phyloP scores from a whole-genome alignment of 1,140 invertebrate species.

The Diachasmimorpha longicaudata region DNA sequence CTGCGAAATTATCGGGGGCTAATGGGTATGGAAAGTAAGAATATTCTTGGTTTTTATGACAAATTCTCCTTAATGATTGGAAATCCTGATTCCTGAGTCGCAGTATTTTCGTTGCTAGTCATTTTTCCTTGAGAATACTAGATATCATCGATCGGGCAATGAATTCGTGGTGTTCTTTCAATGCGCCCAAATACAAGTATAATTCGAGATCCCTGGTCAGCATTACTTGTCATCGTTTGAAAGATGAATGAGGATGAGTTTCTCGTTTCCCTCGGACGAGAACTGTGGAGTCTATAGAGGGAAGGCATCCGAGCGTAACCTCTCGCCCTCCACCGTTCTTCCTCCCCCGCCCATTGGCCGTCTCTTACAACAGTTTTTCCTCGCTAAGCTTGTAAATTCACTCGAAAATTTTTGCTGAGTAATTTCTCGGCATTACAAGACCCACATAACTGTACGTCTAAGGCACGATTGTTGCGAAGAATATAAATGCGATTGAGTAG shows the following conservation, averaged over 20 bases:
- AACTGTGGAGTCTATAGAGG: not conserved
- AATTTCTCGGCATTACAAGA: constrained; percentile 51
- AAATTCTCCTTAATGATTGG: too few species aligned
- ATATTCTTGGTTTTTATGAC: too few species aligned
- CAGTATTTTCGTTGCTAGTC: too few species aligned
- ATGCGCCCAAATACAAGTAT: too few species aligned
- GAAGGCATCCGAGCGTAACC: constrained; percentile 11
- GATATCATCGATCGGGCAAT: too few species aligned
- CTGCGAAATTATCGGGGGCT: too few species aligned
- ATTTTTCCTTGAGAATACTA: too few species aligned
- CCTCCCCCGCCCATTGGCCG: too few species aligned
- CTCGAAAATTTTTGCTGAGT: constrained; percentile 42
- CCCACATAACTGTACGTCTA: constrained; percentile 4
- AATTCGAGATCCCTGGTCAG: constrained; percentile 41
- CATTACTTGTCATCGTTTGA: constrained; percentile 49
- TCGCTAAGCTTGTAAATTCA: constrained; percentile 18
- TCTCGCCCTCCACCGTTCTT: not conserved
- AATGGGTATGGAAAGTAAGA: too few species aligned
- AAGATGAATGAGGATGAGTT: constrained; percentile 34
- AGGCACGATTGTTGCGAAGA: not conserved
- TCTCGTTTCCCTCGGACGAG: not conserved
- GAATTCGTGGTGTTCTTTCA: too few species aligned
- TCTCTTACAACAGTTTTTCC: not conserved
- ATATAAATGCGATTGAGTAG: too few species aligned
- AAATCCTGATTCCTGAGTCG: too few species aligned